These are phyloP conservation scores for Cataglyphis altisquamis DNA, from an alignment of 2,888 invertebrate genomes.

Conservation along the genomic window DNA sequence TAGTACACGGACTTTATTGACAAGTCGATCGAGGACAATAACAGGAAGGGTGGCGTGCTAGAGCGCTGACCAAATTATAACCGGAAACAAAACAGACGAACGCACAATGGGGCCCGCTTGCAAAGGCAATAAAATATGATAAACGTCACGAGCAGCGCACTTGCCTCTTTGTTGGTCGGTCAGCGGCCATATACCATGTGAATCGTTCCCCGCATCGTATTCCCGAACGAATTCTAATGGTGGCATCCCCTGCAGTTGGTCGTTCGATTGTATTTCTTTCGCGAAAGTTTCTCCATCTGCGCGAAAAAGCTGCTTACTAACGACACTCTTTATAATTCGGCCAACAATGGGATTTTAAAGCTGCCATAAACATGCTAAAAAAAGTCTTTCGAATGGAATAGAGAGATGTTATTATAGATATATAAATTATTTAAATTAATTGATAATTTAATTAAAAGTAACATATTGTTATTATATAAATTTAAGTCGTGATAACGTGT, in stretches of 20 bases:
- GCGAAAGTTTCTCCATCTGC: conserved; percentile 65
- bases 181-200: conserved; percentile 55
- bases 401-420: not conserved
- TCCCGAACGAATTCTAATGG: conserved; percentile 71
- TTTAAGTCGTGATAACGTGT: not conserved
- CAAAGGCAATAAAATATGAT: conserved; percentile 84
- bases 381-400: not conserved
- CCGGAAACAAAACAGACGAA: conserved; percentile 82
- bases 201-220: conserved; percentile 66
- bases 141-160: conserved; percentile 77
- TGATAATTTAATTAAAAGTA: not conserved
- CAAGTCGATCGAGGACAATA: conserved; percentile 67
- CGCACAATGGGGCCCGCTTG: conserved; percentile 79
- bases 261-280: conserved; percentile 73
- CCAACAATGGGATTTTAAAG: conserved; percentile 32
- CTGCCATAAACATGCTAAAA: not conserved
- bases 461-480: not conserved
- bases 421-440: conserved; percentile 27
- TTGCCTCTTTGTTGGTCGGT: conserved; percentile 75
- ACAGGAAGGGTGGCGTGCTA: conserved; percentile 57
- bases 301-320: conserved; percentile 52
- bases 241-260: conserved; percentile 60
- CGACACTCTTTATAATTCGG: conserved; percentile 31
- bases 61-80: conserved; percentile 77
- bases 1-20: conserved; percentile 75